phyloP scores from a whole-genome alignment of 2,888 invertebrate genomes.

The Chalcosyrphus nemorum region DNA sequence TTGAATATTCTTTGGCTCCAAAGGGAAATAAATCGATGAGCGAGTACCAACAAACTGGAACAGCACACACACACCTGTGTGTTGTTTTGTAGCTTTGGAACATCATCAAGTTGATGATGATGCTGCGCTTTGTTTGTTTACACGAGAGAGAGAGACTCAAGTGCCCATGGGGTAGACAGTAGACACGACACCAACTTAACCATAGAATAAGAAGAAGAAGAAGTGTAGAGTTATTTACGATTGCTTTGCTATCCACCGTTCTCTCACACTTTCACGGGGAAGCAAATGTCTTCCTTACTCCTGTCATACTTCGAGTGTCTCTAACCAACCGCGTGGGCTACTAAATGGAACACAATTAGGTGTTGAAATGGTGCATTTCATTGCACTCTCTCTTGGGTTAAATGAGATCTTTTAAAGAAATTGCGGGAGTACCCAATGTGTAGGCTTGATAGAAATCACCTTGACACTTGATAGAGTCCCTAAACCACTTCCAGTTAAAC shows the following conservation, averaged over 20 bases:
- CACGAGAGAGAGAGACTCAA: constrained; percentile 4
- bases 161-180: constrained; percentile 15
- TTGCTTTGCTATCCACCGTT: constrained; percentile 20
- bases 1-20: constrained; percentile 48
- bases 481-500: constrained; percentile 31
- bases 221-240: constrained; percentile 46
- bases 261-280: neutral
- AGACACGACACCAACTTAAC: neutral
- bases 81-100: constrained; percentile 7
- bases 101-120: constrained; percentile 50
- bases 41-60: neutral
- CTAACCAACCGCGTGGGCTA: constrained; percentile 37
- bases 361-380: constrained; percentile 61
- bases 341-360: constrained; percentile 69
- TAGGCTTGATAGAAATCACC: constrained; percentile 63
- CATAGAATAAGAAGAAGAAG: neutral
- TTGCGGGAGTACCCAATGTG: constrained; percentile 58
- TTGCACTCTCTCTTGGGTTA: constrained; percentile 54
- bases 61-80: constrained; percentile 18
- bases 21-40: neutral
- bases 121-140: constrained; percentile 36
- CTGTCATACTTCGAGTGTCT: constrained; percentile 51
- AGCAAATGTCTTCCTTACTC: constrained; percentile 57
- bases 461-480: constrained; percentile 51
- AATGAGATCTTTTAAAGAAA: constrained; percentile 45